phyloP scores from a whole-genome alignment of 2,113 vertebrate species.

The Oncorhynchus tshawytscha region DNA sequence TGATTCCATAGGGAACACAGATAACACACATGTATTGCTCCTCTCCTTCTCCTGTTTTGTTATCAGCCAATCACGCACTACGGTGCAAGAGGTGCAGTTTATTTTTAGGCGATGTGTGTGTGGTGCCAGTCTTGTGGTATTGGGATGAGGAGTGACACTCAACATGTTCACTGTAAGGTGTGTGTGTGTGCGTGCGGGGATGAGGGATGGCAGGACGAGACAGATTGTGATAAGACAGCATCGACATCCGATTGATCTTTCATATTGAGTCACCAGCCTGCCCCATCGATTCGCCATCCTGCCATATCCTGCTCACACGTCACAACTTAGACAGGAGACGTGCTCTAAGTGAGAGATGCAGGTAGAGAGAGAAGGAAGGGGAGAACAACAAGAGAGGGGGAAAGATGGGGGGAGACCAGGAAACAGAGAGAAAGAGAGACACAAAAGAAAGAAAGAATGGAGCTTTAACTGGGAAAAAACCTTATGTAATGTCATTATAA shows the following conservation, averaged over 20 bases:
- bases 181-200: slow-evolving; percentile 1
- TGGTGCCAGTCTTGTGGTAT: neutral
- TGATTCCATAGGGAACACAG: neutral
- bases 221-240: slow-evolving; percentile 47
- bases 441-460: neutral
- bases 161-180: neutral
- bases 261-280: neutral
- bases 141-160: too few relatives aligned
- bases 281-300: slow-evolving; percentile 45
- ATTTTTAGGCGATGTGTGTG: neutral
- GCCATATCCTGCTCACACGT: slow-evolving; percentile 32
- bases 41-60: too few relatives aligned
- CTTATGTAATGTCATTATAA: too few relatives aligned
- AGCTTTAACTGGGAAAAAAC: too few relatives aligned
- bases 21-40: neutral
- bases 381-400: neutral
- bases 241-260: slow-evolving; percentile 51
- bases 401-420: neutral
- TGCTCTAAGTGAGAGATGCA: neutral
- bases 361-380: neutral
- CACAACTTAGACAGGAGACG: neutral
- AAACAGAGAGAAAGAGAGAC: neutral
- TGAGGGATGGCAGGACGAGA: slow-evolving; percentile 21
- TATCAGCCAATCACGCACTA: too few relatives aligned
- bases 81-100: neutral